These are phyloP conservation scores for Colletes collaris DNA, from an alignment of 2,888 invertebrate species.

Conservation along the genomic window DNA sequence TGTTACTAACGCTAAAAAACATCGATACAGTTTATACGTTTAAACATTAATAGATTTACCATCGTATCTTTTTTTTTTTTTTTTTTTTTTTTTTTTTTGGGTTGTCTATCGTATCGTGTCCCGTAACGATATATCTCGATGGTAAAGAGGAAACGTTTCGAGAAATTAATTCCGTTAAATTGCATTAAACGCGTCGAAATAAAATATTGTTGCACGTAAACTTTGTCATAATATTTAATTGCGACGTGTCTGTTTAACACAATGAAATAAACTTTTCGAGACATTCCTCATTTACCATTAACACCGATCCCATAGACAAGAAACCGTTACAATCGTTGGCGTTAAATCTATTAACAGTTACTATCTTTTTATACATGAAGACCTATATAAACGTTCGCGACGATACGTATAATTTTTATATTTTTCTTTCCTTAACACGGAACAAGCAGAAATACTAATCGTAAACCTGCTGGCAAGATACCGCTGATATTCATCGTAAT, in stretches of 20 bases:
- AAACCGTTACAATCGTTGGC: conserved; percentile 15
- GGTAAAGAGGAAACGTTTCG: neutral
- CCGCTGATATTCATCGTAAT: conserved; percentile 28
- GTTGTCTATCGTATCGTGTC: neutral
- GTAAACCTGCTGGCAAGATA: conserved; percentile 46
- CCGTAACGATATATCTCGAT: neutral
- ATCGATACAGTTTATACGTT: conserved; percentile 31
- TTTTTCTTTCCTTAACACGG: conserved; percentile 20
- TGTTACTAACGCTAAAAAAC: conserved; percentile 43
- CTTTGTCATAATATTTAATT: neutral
- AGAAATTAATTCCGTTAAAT: conserved; percentile 1
- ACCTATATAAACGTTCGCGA: conserved; percentile 14
- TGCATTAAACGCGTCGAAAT: neutral
- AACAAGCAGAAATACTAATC: conserved; percentile 44
- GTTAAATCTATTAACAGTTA: conserved; percentile 24
- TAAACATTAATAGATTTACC: conserved; percentile 5
- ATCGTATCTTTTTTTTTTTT: neutral
- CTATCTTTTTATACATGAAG: neutral
- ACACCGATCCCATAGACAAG: neutral
- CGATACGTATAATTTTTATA: conserved; percentile 15
- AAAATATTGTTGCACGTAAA: neutral
- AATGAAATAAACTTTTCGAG: neutral
- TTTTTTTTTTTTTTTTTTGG: no score
- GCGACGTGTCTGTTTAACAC: neutral
- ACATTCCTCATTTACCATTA: neutral